phyloP scores from a whole-genome alignment of 2,797 vertebrate species.

The Pelodytes ibericus region DNA sequence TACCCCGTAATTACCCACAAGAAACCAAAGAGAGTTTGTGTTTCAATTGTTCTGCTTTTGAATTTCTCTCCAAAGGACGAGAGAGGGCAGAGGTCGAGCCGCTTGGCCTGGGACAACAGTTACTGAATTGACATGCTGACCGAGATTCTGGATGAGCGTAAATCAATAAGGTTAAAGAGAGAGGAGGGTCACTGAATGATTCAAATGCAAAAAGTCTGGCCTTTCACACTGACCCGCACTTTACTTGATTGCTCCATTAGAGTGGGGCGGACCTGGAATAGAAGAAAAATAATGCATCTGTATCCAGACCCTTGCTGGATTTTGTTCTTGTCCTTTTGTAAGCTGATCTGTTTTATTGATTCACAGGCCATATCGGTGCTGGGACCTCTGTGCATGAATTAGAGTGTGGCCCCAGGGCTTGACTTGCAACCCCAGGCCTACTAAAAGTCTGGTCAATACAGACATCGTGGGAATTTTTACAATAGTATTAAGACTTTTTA shows the following conservation, averaged over 20 bases:
- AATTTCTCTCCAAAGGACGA: not conserved
- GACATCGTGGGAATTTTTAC: too few species aligned
- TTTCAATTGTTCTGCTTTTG: conserved; percentile 11
- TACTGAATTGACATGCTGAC: conserved; percentile 30
- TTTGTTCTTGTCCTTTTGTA: not conserved
- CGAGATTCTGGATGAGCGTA: conserved; percentile 13
- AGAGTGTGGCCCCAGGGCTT: not conserved
- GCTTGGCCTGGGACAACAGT: conserved; percentile 14
- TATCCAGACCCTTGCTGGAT: not conserved
- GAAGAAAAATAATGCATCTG: not conserved
- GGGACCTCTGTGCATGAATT: conserved; percentile 17
- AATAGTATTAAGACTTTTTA: too few species aligned
- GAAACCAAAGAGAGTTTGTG: not conserved
- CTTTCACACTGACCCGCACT: conserved; percentile 37
- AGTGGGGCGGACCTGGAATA: not conserved
- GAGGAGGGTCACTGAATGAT: conserved; percentile 31
- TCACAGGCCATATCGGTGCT: not conserved
- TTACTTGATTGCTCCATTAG: conserved; percentile 33
- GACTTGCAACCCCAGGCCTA: not conserved
- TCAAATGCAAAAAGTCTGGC: conserved; percentile 34
- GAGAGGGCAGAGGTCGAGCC: conserved; percentile 16
- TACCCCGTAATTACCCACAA: too few species aligned
- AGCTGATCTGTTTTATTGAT: conserved; percentile 26
- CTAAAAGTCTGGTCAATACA: too few species aligned
- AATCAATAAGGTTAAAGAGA: conserved; percentile 50